phyloP scores from a whole-genome alignment of 1,140 invertebrate genomes.

The Meloidogyne exigua region DNA sequence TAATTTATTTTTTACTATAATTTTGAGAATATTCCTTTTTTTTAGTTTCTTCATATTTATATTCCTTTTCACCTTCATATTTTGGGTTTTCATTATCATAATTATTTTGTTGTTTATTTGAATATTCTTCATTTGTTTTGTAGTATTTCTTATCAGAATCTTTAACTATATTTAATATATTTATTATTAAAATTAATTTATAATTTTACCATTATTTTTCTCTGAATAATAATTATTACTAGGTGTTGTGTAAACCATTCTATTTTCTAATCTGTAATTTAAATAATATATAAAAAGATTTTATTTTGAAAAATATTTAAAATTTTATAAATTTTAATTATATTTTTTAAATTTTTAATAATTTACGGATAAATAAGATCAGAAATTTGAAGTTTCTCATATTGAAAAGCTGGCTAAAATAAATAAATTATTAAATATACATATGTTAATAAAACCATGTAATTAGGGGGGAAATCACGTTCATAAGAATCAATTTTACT shows the following conservation, averaged over 20 bases:
- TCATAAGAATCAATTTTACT: neutral
- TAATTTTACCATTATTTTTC: neutral
- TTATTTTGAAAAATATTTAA: neutral
- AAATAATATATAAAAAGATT: neutral
- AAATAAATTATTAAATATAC: neutral
- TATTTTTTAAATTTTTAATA: neutral
- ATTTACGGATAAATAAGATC: neutral
- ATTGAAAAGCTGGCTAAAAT: slow-evolving; percentile 1
- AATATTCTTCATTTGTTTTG: no score
- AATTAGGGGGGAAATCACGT: neutral
- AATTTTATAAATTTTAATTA: no score
- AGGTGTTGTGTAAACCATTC: neutral
- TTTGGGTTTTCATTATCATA: no score
- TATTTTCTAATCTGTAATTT: neutral
- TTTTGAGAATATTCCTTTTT: neutral
- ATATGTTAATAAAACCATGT: neutral
- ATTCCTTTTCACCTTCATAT: no score
- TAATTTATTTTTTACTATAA: neutral
- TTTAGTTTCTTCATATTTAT: no score
- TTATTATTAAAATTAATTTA: neutral
- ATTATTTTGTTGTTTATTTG: no score
- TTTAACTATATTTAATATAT: no score
- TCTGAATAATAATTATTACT: neutral
- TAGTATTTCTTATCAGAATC: no score
- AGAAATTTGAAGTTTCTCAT: neutral